Evolutionary conservation across 1,140 invertebrate species (phyloP), one percentile per base, ranked within the genome.

Genomic region (Lepidurus couesii): DNA sequence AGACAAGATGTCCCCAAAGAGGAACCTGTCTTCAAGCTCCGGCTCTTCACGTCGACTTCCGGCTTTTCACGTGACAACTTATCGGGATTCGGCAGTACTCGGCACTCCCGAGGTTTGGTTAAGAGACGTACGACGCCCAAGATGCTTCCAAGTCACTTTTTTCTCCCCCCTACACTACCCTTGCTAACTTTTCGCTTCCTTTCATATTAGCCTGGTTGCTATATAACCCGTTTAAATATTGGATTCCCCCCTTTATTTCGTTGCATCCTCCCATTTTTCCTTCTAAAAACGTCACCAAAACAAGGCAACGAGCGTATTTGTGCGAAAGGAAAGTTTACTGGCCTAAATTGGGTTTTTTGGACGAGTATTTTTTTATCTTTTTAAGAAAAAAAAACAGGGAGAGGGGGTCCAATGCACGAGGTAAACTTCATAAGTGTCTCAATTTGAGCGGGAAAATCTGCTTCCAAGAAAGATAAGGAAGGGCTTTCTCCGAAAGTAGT

Each of bases 21-120:
- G 53, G 53, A 65, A 65, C 53, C 21, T 65, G 53, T 65, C 53
- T 65, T 1, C 53, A 21, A 65, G 21, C 53, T 65, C 53, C 53
- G 21, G 53, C 53, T 65, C 53, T 13, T 65, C 53, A 65, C 53
- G 53, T 65, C 53, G 53, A 9, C 21, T 65, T 65, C 53, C 53
- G 53, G 53, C 53, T n/a, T 65, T 65, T 65, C 53, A n/a, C n/a
- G 16, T 65, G 53, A 65, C 53, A 65, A 65, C 16, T 65, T 65
- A 65, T 65, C 53, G 53, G 53, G 13, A 65, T 65, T 65, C 53
- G n/a, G 53, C 53, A 65, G 53, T 65, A 21, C 16, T 21, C 53
- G 53, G 53, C 53, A 65, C 53, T 65, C 53, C 53, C 0, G 53
- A 65, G 53, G 53, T 21, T 65, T 65, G 53, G 53, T 21, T 65